Conservation (phyloP, 1,140 invertebrate species). For the Temnothorax longispinosus region DNA sequence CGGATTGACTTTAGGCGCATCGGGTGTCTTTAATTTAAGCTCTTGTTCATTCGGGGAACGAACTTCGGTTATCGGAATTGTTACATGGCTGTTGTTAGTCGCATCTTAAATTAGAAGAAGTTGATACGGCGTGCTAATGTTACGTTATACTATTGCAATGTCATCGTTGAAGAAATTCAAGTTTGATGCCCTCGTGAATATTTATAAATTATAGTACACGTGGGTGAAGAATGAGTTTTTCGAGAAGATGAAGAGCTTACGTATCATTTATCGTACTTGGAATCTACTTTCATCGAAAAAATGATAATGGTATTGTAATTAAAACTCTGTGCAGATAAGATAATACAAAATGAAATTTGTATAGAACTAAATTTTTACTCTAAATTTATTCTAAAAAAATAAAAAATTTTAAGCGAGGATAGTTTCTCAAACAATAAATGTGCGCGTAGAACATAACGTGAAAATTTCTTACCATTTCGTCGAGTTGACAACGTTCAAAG, state of each 20-base stretch:
- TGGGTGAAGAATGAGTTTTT: not conserved
- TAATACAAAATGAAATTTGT: not conserved
- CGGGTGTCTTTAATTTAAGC: not conserved
- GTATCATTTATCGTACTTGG: not conserved
- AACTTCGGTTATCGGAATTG: slow-evolving; percentile 3
- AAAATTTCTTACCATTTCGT: slow-evolving; percentile 45
- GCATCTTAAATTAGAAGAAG: not conserved
- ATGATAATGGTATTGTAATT: not conserved
- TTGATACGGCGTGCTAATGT: not conserved
- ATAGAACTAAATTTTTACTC: too few relatives aligned
- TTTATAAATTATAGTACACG: not conserved
- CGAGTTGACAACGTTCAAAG: not conserved
- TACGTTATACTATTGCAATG: not conserved
- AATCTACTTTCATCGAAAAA: not conserved
- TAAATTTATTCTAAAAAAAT: too few relatives aligned
- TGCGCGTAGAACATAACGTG: not conserved
- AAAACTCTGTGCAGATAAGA: not conserved
- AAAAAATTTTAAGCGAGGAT: not conserved
- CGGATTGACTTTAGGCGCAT: not conserved
- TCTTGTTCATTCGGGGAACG: slow-evolving; percentile 7
- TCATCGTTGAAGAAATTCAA: not conserved
- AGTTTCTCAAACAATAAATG: not conserved
- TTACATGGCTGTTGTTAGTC: not conserved
- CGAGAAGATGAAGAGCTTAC: not conserved
- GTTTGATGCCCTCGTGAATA: not conserved